Conservation (phyloP, 2,888 invertebrate genomes). For the Mythimna impura region DNA sequence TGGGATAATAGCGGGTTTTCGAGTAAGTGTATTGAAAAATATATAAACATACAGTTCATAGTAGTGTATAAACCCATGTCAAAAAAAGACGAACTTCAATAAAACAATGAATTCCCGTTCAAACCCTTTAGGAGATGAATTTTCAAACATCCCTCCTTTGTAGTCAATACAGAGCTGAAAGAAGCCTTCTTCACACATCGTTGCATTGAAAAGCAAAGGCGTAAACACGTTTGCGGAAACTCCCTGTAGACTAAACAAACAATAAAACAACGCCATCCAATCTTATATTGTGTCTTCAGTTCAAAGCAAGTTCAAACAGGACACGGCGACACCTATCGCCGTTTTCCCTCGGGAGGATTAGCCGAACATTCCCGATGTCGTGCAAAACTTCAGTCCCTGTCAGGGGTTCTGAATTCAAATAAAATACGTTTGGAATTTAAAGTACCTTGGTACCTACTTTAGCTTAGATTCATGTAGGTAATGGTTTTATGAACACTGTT, state of each 20-base stretch:
- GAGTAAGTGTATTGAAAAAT: too few species aligned
- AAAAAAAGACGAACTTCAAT: too few species aligned
- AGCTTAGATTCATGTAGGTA: background rate
- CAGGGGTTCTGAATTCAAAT: slow-evolving; percentile 36
- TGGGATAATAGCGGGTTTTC: too few species aligned
- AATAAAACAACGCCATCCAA: slow-evolving; percentile 43
- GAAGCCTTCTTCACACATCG: background rate
- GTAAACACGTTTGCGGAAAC: slow-evolving; percentile 34
- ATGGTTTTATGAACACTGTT: too few species aligned
- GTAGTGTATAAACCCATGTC: too few species aligned
- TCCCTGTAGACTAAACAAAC: slow-evolving; percentile 50
- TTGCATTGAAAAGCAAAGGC: slow-evolving; percentile 9
- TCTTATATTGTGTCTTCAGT: slow-evolving; percentile 32
- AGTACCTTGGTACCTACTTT: background rate
- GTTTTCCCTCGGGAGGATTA: slow-evolving; percentile 43
- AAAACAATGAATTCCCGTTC: too few species aligned
- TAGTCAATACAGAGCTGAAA: background rate
- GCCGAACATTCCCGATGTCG: slow-evolving; percentile 48
- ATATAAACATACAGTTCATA: too few species aligned
- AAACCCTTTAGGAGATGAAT: too few species aligned
- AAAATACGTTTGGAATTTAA: slow-evolving; percentile 19
- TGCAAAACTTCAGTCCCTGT: slow-evolving; percentile 17
- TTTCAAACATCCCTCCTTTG: too few species aligned
- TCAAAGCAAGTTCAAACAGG: slow-evolving; percentile 44
- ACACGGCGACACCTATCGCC: slow-evolving; percentile 43